Conservation (phyloP, 2,888 invertebrate genomes). For the Bombyx huttoni region DNA sequence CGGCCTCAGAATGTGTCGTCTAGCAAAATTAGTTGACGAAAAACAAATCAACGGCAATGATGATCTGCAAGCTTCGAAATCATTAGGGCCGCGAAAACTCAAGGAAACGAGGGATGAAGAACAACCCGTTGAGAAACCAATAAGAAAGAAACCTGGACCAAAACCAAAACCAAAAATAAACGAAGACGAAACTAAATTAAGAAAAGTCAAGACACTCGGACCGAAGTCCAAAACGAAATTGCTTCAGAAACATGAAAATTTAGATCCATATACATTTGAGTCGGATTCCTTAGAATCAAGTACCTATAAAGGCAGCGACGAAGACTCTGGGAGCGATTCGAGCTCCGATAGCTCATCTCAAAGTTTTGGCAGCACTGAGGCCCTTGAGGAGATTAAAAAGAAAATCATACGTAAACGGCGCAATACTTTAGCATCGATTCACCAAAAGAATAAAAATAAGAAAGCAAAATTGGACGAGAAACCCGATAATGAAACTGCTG, state of each 20-base stretch:
- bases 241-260: constrained; percentile 14
- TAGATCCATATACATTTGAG: constrained; percentile 51
- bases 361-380: constrained; percentile 39
- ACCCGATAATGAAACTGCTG: constrained; percentile 10
- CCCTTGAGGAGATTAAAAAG: constrained; percentile 33
- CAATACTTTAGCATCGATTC: constrained; percentile 42
- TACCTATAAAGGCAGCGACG: constrained; percentile 26
- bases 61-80: constrained; percentile 18
- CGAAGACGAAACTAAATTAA: constrained; percentile 10
- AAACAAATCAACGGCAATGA: constrained; percentile 22
- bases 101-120: constrained; percentile 19
- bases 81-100: constrained; percentile 39
- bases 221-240: constrained; percentile 44
- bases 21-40: constrained; percentile 64
- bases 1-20: constrained; percentile 76
- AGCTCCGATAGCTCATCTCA: constrained; percentile 46
- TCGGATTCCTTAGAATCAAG: constrained; percentile 33
- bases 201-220: constrained; percentile 25
- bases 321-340: constrained; percentile 19
- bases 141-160: constrained; percentile 29
- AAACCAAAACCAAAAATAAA: constrained; percentile 26
- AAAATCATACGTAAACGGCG: constrained; percentile 41
- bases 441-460: constrained; percentile 43
- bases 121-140: constrained; percentile 13
- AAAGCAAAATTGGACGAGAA: constrained; percentile 21